These are phyloP conservation scores for Pseudonaja textilis DNA, from an alignment of 2,113 vertebrate genomes.

Conservation along the genomic window DNA sequence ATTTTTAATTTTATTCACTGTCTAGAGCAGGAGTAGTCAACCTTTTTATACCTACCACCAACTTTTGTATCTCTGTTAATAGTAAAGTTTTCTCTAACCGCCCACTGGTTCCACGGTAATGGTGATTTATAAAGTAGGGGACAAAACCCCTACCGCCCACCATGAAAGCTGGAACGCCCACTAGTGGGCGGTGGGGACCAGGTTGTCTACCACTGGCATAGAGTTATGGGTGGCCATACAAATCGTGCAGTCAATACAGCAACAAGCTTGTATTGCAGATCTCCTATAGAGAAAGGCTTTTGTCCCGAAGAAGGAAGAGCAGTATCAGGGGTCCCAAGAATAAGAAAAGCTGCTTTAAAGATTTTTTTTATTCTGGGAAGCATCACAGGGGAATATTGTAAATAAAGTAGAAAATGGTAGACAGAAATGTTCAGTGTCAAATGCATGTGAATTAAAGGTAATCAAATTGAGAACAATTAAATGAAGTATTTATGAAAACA, in stretches of 20 bases:
- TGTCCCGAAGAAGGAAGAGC: not conserved
- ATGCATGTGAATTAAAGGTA: not conserved
- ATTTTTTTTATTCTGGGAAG: not conserved
- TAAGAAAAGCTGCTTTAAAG: not conserved
- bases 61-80: no score
- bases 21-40: not conserved
- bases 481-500: not conserved
- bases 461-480: not conserved
- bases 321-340: not conserved
- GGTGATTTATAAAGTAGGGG: no score
- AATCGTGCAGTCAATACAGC: not conserved
- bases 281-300: not conserved
- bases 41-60: no score
- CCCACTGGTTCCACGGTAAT: no score
- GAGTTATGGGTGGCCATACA: not conserved
- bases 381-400: not conserved
- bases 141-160: no score
- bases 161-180: no score
- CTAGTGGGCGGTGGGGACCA: no score
- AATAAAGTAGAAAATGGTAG: not conserved
- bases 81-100: no score
- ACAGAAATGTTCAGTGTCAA: not conserved
- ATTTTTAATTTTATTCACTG: not conserved
- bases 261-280: not conserved
- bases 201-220: not conserved